These are phyloP conservation scores for Antitype chi DNA, from an alignment of 2,888 invertebrate genomes.

Conservation along the genomic window DNA sequence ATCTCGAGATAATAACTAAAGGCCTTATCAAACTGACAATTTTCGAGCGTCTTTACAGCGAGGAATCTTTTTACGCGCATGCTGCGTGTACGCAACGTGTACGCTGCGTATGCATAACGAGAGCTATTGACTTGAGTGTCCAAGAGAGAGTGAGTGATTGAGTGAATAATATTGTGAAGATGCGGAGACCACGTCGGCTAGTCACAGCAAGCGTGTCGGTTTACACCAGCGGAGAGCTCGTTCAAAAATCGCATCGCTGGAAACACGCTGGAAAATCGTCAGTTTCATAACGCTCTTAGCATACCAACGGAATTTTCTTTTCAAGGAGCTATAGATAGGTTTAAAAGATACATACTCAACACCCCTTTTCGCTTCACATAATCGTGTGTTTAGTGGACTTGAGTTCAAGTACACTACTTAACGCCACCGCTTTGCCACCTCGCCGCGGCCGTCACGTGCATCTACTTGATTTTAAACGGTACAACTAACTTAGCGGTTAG, in stretches of 20 bases:
- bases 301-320: too few relatives aligned
- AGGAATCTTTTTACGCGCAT: background rate
- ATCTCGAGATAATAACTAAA: background rate
- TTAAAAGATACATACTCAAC: background rate
- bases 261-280: background rate
- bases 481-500: slow-evolving; percentile 68
- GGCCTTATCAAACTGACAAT: background rate
- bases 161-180: background rate
- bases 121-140: background rate
- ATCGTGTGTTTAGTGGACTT: slow-evolving; percentile 57
- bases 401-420: slow-evolving; percentile 69
- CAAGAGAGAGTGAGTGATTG: background rate
- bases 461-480: slow-evolving; percentile 73
- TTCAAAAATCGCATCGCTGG: background rate
- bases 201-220: background rate
- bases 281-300: background rate
- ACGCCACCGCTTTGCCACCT: slow-evolving; percentile 63
- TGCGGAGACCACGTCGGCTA: background rate
- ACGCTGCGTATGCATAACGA: background rate
- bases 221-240: background rate
- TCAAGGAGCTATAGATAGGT: background rate
- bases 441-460: slow-evolving; percentile 60
- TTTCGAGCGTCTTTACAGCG: too few relatives aligned
- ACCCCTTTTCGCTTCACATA: background rate
- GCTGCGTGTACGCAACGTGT: background rate